Evolutionary conservation across 2,113 vertebrate genomes (phyloP).

Genomic region (Corythaeola cristata): DNA sequence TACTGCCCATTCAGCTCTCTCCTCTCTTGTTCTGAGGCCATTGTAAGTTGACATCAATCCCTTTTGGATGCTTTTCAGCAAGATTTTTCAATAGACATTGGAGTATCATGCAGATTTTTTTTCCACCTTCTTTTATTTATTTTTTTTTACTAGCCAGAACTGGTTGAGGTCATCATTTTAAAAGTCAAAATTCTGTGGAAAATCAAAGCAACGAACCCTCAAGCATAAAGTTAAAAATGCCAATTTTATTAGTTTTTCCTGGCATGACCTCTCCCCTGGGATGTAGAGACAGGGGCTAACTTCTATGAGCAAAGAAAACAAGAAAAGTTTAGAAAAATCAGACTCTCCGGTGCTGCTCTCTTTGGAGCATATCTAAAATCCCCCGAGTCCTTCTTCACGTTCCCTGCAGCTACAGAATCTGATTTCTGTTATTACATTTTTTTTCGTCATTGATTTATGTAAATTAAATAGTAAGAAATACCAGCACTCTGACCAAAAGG

Average conservation of each 20-base stretch:
- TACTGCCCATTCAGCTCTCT: background rate
- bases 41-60: accelerated
- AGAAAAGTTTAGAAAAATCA: background rate
- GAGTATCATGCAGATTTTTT: background rate
- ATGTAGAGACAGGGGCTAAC: background rate
- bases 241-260: background rate
- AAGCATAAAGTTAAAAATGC: background rate
- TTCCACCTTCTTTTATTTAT: background rate
- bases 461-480: conserved; percentile 68
- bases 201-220: background rate
- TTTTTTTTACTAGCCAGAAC: background rate
- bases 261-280: background rate
- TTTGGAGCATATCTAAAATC: background rate
- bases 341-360: background rate
- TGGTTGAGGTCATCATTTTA: background rate
- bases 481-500: conserved; percentile 35
- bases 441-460: conserved; percentile 55
- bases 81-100: background rate
- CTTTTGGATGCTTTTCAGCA: background rate
- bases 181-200: background rate
- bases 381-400: background rate
- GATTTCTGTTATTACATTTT: conserved; percentile 26
- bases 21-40: background rate
- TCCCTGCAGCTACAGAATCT: conserved; percentile 17
- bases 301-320: background rate